Percentiles rank a stretch among this genome's conserved stretches.
Conservation (phyloP, 2,797 vertebrate species). For the Falco columbarius region DNA sequence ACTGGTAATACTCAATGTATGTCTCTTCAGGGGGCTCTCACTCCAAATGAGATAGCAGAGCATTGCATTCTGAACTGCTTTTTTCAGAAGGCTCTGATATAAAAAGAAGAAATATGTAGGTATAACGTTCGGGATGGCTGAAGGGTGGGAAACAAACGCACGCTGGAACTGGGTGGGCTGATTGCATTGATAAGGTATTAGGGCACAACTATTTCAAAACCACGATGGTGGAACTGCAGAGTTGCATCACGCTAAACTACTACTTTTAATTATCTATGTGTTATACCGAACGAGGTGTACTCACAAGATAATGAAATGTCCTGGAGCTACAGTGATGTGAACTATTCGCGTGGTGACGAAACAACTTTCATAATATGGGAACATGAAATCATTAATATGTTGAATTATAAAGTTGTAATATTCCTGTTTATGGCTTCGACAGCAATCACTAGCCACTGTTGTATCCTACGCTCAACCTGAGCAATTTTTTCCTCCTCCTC, state of each 20-base stretch:
- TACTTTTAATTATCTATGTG: background rate
- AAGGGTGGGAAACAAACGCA: background rate
- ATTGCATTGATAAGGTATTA: background rate
- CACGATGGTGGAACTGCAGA: background rate
- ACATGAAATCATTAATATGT: background rate
- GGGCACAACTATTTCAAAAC: background rate
- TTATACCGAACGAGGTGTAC: background rate
- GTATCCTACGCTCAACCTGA: background rate
- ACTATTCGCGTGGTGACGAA: background rate
- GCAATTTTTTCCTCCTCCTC: background rate
- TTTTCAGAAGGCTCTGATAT: background rate
- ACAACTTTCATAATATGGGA: background rate
- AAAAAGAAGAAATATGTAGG: conserved; percentile 6
- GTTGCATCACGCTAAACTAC: background rate
- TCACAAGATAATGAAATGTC: background rate
- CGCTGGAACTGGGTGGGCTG: background rate
- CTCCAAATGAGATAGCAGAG: conserved; percentile 24
- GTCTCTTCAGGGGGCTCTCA: conserved; percentile 49
- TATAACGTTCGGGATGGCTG: background rate
- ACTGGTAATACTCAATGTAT: background rate
- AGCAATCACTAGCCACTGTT: background rate
- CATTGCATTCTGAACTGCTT: background rate
- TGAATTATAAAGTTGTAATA: background rate
- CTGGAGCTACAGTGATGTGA: background rate
- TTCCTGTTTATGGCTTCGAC: background rate